phyloP scores from a whole-genome alignment of 2,888 invertebrate genomes.

The Electrophaes corylata region DNA sequence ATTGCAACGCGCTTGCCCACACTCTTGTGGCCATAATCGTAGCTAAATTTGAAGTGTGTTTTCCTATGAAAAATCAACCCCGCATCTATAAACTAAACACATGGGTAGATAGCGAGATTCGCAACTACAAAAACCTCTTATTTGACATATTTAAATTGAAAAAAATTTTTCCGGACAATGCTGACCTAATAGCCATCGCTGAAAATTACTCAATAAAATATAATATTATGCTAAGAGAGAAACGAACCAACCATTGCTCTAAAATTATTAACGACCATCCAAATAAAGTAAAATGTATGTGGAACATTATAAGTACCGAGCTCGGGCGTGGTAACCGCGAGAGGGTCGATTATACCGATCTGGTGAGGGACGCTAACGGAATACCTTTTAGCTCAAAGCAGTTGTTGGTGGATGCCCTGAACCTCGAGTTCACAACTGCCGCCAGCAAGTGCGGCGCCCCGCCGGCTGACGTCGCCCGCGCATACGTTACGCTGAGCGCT shows the following conservation, averaged over 20 bases:
- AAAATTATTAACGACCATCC: constrained; percentile 3
- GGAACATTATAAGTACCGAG: constrained; percentile 14
- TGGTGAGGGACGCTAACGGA: background rate
- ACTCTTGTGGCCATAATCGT: background rate
- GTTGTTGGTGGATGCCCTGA: background rate
- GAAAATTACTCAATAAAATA: background rate
- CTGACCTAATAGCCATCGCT: background rate
- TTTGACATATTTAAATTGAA: background rate
- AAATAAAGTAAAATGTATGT: constrained; percentile 17
- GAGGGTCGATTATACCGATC: constrained; percentile 6
- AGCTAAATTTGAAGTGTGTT: too few relatives aligned
- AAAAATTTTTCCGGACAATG: background rate
- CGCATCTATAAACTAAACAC: too few relatives aligned
- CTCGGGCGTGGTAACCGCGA: constrained; percentile 9
- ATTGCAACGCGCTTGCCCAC: background rate
- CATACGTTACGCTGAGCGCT: background rate
- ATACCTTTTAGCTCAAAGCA: background rate
- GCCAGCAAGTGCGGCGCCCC: constrained; percentile 9
- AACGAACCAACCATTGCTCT: background rate
- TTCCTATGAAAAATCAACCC: too few relatives aligned
- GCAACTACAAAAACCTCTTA: too few relatives aligned
- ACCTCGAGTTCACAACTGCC: constrained; percentile 1
- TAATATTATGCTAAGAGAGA: constrained; percentile 4
- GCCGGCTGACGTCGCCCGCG: background rate
- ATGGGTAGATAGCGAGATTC: too few relatives aligned